Evolutionary conservation across 1,140 invertebrate genomes (phyloP).

Genomic region (Hestina assimilis): DNA sequence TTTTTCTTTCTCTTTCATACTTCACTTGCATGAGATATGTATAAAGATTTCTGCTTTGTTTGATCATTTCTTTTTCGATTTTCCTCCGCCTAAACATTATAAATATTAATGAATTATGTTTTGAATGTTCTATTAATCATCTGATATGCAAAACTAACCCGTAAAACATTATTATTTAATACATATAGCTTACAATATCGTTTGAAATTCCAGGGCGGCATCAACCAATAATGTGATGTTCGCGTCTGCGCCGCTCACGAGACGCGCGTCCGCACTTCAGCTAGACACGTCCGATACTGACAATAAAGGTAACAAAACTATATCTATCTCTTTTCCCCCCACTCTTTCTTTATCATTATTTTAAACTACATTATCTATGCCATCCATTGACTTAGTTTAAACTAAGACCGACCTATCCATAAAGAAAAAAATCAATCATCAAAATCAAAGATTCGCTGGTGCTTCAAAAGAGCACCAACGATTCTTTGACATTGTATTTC

Average conservation of each 20-base stretch:
- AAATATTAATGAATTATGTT: too few relatives aligned
- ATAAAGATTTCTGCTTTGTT: too few relatives aligned
- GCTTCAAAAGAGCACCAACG: too few relatives aligned
- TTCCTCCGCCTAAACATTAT: too few relatives aligned
- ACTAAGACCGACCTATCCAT: too few relatives aligned
- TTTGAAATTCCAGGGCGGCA: slow-evolving; percentile 82
- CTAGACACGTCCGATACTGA: slow-evolving; percentile 83
- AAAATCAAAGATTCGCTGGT: too few relatives aligned
- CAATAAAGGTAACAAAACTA: slow-evolving; percentile 81
- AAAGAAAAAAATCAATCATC: too few relatives aligned
- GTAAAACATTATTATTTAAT: neutral
- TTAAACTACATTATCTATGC: neutral
- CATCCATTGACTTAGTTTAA: too few relatives aligned
- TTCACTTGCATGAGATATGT: neutral
- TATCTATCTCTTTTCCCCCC: neutral
- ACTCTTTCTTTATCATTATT: neutral
- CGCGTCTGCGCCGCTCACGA: slow-evolving; percentile 86
- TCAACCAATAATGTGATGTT: slow-evolving; percentile 92
- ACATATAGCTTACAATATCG: neutral
- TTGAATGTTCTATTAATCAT: too few relatives aligned
- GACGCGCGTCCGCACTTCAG: slow-evolving; percentile 89
- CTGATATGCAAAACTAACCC: neutral
- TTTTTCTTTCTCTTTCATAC: neutral
- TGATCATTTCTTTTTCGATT: neutral
- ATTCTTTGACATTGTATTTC: too few relatives aligned